A percentile compares a stretch with the other conserved stretches of the same genome.
Conservation (phyloP, 2,797 vertebrate species). For the Malurus splendens region DNA sequence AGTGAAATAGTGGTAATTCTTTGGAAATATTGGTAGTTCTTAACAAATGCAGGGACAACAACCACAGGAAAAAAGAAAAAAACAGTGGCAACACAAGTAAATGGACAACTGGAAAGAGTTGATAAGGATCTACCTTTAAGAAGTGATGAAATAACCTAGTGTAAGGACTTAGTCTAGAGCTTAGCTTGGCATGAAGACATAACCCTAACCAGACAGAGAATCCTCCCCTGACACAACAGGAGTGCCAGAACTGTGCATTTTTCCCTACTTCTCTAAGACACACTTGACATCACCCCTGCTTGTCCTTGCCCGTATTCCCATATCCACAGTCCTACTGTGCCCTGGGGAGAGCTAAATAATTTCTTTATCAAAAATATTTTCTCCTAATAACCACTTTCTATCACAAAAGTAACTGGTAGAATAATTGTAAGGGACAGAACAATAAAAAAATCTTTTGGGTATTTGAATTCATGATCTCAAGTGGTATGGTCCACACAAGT, state of each 20-base stretch:
- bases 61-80: accelerated
- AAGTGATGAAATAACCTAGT: neutral
- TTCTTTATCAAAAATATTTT: neutral
- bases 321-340: neutral
- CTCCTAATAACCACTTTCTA: neutral
- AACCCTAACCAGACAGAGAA: neutral
- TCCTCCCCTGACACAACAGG: slow-evolving; percentile 76
- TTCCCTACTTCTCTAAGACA: slow-evolving; percentile 54
- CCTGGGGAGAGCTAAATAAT: accelerated
- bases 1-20: neutral
- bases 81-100: neutral
- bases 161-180: neutral
- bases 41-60: neutral
- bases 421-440: neutral
- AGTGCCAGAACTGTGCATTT: slow-evolving; percentile 66
- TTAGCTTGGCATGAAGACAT: neutral
- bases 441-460: neutral
- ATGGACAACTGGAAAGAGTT: neutral
- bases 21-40: neutral
- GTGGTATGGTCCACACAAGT: too few relatives aligned
- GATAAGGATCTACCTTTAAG: neutral
- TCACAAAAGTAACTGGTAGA: neutral
- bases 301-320: neutral
- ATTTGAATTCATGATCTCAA: accelerated
- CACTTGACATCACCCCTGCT: slow-evolving; percentile 53